Base-by-base conservation (phyloP, 2,113 vertebrate species). In the Planiliza haematocheilus region DNA sequence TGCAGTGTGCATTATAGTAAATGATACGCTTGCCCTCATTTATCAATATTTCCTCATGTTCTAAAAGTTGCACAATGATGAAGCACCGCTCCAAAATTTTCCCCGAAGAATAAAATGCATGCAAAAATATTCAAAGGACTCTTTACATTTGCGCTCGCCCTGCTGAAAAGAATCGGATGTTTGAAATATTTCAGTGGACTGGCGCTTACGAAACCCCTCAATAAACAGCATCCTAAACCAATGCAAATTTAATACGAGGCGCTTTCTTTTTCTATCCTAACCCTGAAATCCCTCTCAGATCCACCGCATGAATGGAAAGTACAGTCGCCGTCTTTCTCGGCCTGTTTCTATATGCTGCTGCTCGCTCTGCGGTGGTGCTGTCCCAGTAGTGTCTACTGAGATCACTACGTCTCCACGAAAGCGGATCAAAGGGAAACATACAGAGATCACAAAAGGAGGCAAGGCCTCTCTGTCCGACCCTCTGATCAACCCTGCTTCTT, bases 361-460 rank as follows among this genome's bases (percentile, higher is more conserved):
- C 80, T 80, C 64, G 65, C 89, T 81, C 69, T 51, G 74, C 64
- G 71, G 24, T 75, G 62, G 71, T 38, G 83, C 62, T 21, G 73
- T 77, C 79, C 80, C 86, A 64, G 63, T n/a, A 65, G 80, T 8
- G 73, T 82, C 72, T 67, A 45, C 7, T 1, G 38, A 80, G 67
- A 82, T 87, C 82, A 79, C 77, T 41, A 70, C 16, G 24, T 75
- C 79, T 79, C 66, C 72, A 52, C 74, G 75, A 77, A 86, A 77
- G 66, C 80, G 58, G 75, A 85, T 88, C 67, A 89, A 79, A 87
- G 64, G 57, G 69, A 87, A 81, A 83, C 78, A 74, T 70, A 77
- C 70, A 69, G 38, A 82, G 78, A 84, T 87, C 83, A 88, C 74
- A 88, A 83, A 83, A 83, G 74, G 69, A 79, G 43, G 65, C 70